Base-by-base conservation (phyloP, 1,140 invertebrate genomes). In the Aphis craccivora region DNA sequence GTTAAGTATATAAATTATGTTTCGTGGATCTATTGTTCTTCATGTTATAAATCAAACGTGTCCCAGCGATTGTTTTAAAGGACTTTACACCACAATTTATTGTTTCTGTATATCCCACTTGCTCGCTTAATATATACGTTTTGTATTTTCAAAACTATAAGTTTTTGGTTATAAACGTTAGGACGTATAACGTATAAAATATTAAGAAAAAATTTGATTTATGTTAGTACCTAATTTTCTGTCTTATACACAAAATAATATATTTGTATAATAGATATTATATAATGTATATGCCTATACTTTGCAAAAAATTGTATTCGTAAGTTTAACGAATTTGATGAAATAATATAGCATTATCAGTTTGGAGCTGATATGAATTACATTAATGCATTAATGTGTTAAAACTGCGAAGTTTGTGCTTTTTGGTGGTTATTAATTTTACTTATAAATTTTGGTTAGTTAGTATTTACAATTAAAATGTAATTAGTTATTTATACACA, bases 81-180 rank as follows among this genome's bases (percentile, higher is more conserved):
- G 89, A 90, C 37, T 90, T 90, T 67, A 60, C 37, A n/a, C 55
- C 53, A 43, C 30, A 90, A 90, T 90, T 90, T 90, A 90, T 90
- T 67, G 89, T 67, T 67, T 43, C 37, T 67, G 55, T 67, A 67
- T 90, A 67, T 90, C 89, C 53, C 43, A 67, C 37, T 60, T 67
- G 25, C 53, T 90, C 23, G 87, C 53, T 45, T 89, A 89, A 89
- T 89, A 89, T 89, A 55, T 55, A 89, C 51, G 88, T 89, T 89
- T 40, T 35, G 51, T 55, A 89, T 55, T 89, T 89, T 89, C 51
- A 89, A 89, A 89, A 89, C 88, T 89, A 67, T 90, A 67, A 67
- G 89, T 90, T 90, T 40, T 90, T 23, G 25, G 37, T 67, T 90
- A 43, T 43, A 90, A 67, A 90, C 37, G 35, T 45, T 67, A 25